Percentiles rank a stretch among this genome's conserved stretches.
phyloP scores from a whole-genome alignment of 2,888 invertebrate genomes.

The Nezara viridula region DNA sequence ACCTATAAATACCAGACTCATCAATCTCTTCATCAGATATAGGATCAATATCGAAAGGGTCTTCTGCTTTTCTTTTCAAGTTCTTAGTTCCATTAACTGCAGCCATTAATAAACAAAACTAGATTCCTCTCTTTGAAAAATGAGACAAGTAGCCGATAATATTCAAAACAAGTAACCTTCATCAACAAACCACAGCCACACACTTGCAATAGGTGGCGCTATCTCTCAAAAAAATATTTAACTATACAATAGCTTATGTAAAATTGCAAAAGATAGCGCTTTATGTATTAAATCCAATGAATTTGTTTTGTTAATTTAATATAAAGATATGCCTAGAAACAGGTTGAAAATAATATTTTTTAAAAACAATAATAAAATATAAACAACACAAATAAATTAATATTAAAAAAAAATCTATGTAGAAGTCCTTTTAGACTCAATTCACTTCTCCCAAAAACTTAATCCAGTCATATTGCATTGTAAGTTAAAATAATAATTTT shows the following conservation, averaged over 20 bases:
- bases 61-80: conserved; percentile 65
- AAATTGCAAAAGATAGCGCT: background rate
- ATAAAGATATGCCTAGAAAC: background rate
- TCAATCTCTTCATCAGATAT: conserved; percentile 58
- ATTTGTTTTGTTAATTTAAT: background rate
- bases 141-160: background rate
- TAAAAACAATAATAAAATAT: too few species aligned
- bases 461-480: too few species aligned
- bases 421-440: too few species aligned
- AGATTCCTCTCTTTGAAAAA: background rate
- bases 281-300: too few species aligned
- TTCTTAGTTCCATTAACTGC: conserved; percentile 58
- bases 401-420: too few species aligned
- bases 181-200: background rate
- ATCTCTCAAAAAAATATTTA: background rate
- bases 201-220: background rate
- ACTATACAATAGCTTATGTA: background rate
- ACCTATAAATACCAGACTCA: conserved; percentile 56
- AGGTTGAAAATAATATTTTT: too few species aligned
- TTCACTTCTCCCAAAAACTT: too few species aligned
- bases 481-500: too few species aligned
- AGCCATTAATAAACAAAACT: background rate
- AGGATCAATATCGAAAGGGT: conserved; percentile 65
- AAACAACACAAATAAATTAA: too few species aligned
- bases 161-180: conserved; percentile 6